Base-by-base conservation (phyloP, 1,140 invertebrate species). In the Heliconius melpomene region DNA sequence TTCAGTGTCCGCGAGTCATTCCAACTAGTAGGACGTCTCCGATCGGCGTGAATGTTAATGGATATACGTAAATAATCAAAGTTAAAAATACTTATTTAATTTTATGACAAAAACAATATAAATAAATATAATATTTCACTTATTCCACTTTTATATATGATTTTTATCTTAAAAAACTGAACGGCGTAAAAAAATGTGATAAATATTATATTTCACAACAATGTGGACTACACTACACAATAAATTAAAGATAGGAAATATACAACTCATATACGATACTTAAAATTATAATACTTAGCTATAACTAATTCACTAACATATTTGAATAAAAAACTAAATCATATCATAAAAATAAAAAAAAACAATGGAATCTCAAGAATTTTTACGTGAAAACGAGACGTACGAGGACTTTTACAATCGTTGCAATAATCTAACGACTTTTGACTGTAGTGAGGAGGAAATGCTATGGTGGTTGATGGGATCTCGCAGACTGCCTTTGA, bases 391-490 rank as follows among this genome's bases (percentile, higher is more conserved):
- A n/a, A 94, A 94, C 77, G 93, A 94, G 60, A 93, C 91, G 2
- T 89, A 84, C 11, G 91, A 93, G 54, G 87, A 92, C 5, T 94
- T 94, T 88, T 91, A 88, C 66, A 87, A 88, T 29, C 88, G 93
- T 40, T 94, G 93, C 79, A 92, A 89, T 60, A 94, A 94, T 81
- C 70, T 92, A 13, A 87, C 92, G 2, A 81, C 88, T 36, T 95
- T 95, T 77, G 95, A 96, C 82, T 96, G 95, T 75, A 94, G 91
- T 46, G 89, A 94, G 40, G 91, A 94, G 20, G 95, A 95, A 80
- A 95, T 93, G 89, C 82, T 95, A n/a, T 90, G 91, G 84, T 95
- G 91, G 89, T 76, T 93, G n/a, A 92, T 95, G 86, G 95, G 95
- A 0, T 95, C 95, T 1, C 91, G 95, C 52, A 90, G 92, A 50